These are phyloP conservation scores for Iselma pallidipennis DNA, from an alignment of 2,888 invertebrate species.

Conservation along the genomic window DNA sequence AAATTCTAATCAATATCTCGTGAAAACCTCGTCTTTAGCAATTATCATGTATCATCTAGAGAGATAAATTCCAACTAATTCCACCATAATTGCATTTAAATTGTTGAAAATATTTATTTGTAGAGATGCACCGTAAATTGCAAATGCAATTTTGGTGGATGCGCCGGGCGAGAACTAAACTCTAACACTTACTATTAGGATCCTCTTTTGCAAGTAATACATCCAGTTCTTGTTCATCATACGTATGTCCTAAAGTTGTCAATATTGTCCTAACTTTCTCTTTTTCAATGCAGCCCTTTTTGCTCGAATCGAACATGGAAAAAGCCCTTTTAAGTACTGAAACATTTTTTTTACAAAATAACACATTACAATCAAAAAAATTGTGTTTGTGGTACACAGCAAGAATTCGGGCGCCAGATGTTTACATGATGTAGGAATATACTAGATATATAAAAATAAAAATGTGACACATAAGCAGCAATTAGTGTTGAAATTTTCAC, in stretches of 20 bases:
- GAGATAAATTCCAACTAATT: too few relatives aligned
- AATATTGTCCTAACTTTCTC: conserved; percentile 79
- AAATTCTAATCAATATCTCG: too few relatives aligned
- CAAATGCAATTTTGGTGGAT: neutral
- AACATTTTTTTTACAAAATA: too few relatives aligned
- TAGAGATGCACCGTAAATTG: too few relatives aligned
- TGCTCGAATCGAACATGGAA: conserved; percentile 83
- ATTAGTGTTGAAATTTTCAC: neutral
- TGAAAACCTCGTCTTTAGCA: too few relatives aligned
- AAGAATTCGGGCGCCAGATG: conserved; percentile 17
- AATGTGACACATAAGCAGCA: conserved; percentile 1
- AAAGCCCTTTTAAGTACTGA: conserved; percentile 79
- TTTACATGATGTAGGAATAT: too few relatives aligned
- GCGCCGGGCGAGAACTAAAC: neutral
- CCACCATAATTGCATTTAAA: too few relatives aligned
- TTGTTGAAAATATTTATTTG: too few relatives aligned
- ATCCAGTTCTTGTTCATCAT: conserved; percentile 78
- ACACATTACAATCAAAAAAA: neutral
- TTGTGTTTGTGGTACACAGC: neutral
- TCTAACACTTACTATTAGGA: conserved; percentile 68
- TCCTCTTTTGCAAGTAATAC: conserved; percentile 77
- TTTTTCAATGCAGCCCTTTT: conserved; percentile 77
- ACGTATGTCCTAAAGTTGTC: conserved; percentile 79
- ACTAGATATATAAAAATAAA: conserved; percentile 7
- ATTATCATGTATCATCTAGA: too few relatives aligned